Conservation (phyloP, 2,113 vertebrate genomes). For the Lophura nycthemera region DNA sequence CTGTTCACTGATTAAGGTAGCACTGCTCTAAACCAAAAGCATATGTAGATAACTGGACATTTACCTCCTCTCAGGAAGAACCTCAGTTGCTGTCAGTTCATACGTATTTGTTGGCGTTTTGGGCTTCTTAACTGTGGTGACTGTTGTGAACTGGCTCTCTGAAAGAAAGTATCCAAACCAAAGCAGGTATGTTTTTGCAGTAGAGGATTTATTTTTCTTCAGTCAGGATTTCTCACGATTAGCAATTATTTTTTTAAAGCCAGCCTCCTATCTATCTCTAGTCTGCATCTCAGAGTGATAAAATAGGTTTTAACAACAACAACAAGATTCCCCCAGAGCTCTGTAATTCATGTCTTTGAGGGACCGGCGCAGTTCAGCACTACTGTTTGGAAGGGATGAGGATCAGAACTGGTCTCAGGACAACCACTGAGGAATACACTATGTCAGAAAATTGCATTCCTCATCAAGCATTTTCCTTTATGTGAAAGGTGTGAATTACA, state of each 20-base stretch:
- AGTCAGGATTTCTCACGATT: not conserved
- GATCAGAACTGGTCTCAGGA: not conserved
- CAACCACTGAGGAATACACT: not conserved
- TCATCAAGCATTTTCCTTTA: not conserved
- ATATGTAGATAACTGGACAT: constrained; percentile 17
- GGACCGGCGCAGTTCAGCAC: no score
- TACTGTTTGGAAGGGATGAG: no score
- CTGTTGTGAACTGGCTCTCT: constrained; percentile 73
- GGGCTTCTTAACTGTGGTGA: constrained; percentile 68
- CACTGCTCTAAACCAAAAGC: not conserved
- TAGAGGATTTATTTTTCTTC: not conserved
- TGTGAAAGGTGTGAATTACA: not conserved
- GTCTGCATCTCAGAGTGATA: not conserved
- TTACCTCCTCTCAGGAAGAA: constrained; percentile 90
- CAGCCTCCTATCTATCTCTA: not conserved
- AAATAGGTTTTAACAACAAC: not conserved
- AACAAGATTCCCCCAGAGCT: no score
- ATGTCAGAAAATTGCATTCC: fast-evolving
- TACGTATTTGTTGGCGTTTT: constrained; percentile 52
- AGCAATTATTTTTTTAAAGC: not conserved
- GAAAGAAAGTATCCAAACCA: constrained; percentile 45
- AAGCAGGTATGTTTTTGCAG: not conserved
- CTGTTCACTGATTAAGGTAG: constrained; percentile 2
- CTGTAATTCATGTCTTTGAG: no score
- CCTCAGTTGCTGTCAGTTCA: constrained; percentile 73